These are phyloP conservation scores for Trichopoda pennipes DNA, from an alignment of 2,888 invertebrate species.

Conservation along the genomic window DNA sequence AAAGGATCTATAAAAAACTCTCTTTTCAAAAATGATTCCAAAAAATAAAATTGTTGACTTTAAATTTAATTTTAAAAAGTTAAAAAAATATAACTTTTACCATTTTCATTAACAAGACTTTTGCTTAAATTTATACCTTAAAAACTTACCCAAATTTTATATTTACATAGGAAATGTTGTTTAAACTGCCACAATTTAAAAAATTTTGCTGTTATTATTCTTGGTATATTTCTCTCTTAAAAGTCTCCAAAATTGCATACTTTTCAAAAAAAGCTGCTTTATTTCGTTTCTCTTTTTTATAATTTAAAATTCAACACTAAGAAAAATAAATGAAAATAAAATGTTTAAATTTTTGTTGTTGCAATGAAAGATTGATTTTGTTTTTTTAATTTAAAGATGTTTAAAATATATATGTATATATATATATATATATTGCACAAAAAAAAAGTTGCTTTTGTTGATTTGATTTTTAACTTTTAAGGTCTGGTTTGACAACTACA, in stretches of 20 bases:
- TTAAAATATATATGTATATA: constrained; percentile 18
- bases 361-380: constrained; percentile 16
- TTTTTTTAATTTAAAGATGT: constrained; percentile 19
- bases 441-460: constrained; percentile 11
- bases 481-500: constrained; percentile 58
- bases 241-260: constrained; percentile 57
- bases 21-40: background rate
- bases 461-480: constrained; percentile 46
- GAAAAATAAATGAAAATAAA: constrained; percentile 5
- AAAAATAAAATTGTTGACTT: too few relatives aligned
- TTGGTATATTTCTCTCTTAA: constrained; percentile 24
- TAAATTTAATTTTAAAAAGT: too few relatives aligned
- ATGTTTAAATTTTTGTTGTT: constrained; percentile 36
- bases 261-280: constrained; percentile 45
- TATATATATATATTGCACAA: background rate
- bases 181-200: constrained; percentile 12
- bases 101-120: background rate
- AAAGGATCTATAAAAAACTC: too few relatives aligned
- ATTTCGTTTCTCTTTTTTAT: constrained; percentile 27
- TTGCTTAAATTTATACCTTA: background rate
- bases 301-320: constrained; percentile 55
- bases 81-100: too few relatives aligned
- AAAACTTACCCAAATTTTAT: constrained; percentile 63
- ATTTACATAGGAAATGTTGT: constrained; percentile 36
- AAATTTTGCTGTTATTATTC: constrained; percentile 2